Percentiles rank a stretch among this genome's conserved stretches.
phyloP scores from a whole-genome alignment of 1,140 invertebrate species.

The Drosophila pandora region DNA sequence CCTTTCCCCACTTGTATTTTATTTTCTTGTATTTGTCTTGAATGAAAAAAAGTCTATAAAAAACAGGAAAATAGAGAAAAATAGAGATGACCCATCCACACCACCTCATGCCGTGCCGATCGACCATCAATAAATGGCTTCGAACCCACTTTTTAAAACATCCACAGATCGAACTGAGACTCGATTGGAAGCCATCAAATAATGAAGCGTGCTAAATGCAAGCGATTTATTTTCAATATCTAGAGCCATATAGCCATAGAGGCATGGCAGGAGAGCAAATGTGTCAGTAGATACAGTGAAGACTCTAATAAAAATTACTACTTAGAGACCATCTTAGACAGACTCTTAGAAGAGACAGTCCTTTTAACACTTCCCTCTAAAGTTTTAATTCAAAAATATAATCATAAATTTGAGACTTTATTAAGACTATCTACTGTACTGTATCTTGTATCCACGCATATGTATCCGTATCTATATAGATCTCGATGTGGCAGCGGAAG shows the following conservation, averaged over 20 bases:
- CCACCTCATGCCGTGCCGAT: slow-evolving; percentile 73
- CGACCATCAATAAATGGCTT: slow-evolving; percentile 66
- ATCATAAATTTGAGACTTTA: background rate
- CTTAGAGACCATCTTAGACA: no score
- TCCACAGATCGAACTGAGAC: slow-evolving; percentile 6
- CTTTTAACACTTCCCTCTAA: no score
- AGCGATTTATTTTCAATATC: slow-evolving; percentile 58
- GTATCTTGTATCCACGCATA: background rate
- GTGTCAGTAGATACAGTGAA: background rate
- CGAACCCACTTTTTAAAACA: slow-evolving; percentile 25
- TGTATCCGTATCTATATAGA: slow-evolving; percentile 12
- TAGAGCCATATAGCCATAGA: no score
- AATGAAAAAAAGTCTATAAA: slow-evolving; percentile 4
- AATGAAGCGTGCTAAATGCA: slow-evolving; percentile 67
- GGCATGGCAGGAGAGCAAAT: background rate
- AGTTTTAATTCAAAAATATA: no score
- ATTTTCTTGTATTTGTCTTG: slow-evolving; percentile 39
- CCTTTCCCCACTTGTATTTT: slow-evolving; percentile 50
- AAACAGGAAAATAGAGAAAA: slow-evolving; percentile 6
- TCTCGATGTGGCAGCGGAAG: slow-evolving; percentile 59
- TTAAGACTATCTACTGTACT: background rate
- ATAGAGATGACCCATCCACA: slow-evolving; percentile 39
- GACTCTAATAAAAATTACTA: background rate
- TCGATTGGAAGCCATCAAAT: slow-evolving; percentile 29
- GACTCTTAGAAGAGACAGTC: no score